phyloP scores from a whole-genome alignment of 1,140 invertebrate genomes.

The Solen grandis region DNA sequence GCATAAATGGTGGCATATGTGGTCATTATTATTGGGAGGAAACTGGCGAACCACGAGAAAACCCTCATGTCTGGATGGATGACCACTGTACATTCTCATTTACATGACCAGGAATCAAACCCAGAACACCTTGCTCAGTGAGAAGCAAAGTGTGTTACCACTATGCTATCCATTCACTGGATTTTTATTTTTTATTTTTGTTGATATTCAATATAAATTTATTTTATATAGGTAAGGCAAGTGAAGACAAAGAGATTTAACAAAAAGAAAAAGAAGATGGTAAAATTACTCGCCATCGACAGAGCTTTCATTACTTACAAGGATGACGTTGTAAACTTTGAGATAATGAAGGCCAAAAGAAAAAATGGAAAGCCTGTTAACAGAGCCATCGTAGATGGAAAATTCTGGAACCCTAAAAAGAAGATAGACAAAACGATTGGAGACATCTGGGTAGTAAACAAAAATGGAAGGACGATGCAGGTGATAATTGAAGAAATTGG shows the following conservation, averaged over 20 bases:
- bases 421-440: conserved; percentile 41
- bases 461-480: conserved; percentile 9
- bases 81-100: too few relatives aligned
- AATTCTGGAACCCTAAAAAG: conserved; percentile 25
- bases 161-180: too few relatives aligned
- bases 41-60: too few relatives aligned
- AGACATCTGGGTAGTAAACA: conserved; percentile 10
- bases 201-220: neutral
- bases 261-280: too few relatives aligned
- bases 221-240: conserved; percentile 31
- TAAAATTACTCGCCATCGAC: conserved; percentile 16
- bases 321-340: conserved; percentile 30
- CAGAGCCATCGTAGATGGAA: conserved; percentile 12
- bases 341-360: neutral
- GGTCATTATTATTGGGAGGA: too few relatives aligned
- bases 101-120: too few relatives aligned
- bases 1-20: too few relatives aligned
- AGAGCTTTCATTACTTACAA: conserved; percentile 38
- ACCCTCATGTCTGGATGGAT: too few relatives aligned
- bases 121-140: too few relatives aligned
- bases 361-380: neutral
- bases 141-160: too few relatives aligned
- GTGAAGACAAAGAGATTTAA: too few relatives aligned
- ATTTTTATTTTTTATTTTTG: neutral
- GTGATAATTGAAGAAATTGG: neutral